These are phyloP conservation scores for Drosophila fulvimacula DNA, from an alignment of 2,888 invertebrate genomes.

Conservation along the genomic window DNA sequence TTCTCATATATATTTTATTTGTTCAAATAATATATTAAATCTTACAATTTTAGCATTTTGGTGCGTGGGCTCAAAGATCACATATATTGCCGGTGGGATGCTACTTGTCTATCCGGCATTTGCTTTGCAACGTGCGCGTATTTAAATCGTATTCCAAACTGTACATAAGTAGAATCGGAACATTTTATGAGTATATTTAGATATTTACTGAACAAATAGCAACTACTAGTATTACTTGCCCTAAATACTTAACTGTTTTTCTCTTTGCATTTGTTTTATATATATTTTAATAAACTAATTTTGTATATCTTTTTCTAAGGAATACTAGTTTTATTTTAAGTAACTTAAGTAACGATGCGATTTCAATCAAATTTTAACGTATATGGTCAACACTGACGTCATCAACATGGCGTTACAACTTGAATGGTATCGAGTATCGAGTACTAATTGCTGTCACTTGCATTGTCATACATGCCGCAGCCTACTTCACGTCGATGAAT, in stretches of 20 bases:
- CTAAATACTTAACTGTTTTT: constrained; percentile 53
- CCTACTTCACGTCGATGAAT: constrained; percentile 59
- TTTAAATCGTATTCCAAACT: constrained; percentile 52
- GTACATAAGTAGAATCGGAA: constrained; percentile 37
- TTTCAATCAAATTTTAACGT: constrained; percentile 27
- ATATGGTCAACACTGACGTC: constrained; percentile 43
- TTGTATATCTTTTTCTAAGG: constrained; percentile 44
- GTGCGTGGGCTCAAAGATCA: constrained; percentile 93
- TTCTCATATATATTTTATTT: not conserved
- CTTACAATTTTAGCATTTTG: constrained; percentile 90
- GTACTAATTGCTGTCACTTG: constrained; percentile 51
- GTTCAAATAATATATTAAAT: not conserved
- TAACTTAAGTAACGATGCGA: not conserved
- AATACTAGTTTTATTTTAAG: not conserved
- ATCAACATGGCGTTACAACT: constrained; percentile 52
- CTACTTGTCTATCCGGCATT: constrained; percentile 91
- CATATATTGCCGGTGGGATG: constrained; percentile 92
- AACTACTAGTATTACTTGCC: constrained; percentile 64
- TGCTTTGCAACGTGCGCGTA: constrained; percentile 86
- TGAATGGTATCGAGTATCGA: constrained; percentile 39
- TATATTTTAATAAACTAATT: constrained; percentile 34
- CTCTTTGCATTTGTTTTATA: constrained; percentile 30
- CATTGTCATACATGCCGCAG: constrained; percentile 66
- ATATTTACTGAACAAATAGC: constrained; percentile 30
- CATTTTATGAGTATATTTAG: constrained; percentile 12